Conservation (phyloP, 2,888 invertebrate genomes). For the Romanomermis culicivorax region DNA sequence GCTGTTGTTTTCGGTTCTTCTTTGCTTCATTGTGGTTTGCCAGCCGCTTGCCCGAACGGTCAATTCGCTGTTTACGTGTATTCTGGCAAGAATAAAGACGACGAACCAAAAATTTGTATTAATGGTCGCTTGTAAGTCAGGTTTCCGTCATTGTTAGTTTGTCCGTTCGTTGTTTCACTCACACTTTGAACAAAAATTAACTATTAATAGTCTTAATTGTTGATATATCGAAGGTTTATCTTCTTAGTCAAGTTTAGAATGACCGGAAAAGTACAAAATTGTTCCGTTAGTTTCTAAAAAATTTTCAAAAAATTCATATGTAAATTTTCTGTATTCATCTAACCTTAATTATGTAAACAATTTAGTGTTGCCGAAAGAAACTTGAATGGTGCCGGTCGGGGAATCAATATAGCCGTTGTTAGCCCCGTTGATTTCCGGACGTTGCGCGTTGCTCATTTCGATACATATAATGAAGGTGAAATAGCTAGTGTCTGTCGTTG, state of each 20-base stretch:
- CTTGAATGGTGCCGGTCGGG: conserved; percentile 36
- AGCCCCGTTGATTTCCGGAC: conserved; percentile 32
- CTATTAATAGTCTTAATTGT: too few species aligned
- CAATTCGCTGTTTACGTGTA: conserved; percentile 34
- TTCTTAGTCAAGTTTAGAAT: too few species aligned
- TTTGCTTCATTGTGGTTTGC: conserved; percentile 34
- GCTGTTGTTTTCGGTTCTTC: conserved; percentile 18
- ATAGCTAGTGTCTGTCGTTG: too few species aligned
- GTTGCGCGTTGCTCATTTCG: conserved; percentile 34
- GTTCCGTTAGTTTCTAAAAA: too few species aligned
- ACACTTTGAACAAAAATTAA: neutral
- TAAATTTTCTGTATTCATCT: too few species aligned
- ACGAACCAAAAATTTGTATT: conserved; percentile 36
- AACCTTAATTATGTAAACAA: too few species aligned
- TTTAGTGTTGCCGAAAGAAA: conserved; percentile 30
- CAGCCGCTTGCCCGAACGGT: conserved; percentile 28
- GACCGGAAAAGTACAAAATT: too few species aligned
- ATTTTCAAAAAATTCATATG: too few species aligned
- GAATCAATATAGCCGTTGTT: conserved; percentile 36
- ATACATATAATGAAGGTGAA: conserved; percentile 36
- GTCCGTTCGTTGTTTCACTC: too few species aligned
- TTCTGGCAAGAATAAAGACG: conserved; percentile 35
- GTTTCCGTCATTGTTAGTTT: neutral
- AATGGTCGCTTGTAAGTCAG: conserved; percentile 34
- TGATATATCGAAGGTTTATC: too few species aligned